These are phyloP conservation scores for Trachurus trachurus DNA, from an alignment of 2,797 vertebrate species.

Conservation along the genomic window DNA sequence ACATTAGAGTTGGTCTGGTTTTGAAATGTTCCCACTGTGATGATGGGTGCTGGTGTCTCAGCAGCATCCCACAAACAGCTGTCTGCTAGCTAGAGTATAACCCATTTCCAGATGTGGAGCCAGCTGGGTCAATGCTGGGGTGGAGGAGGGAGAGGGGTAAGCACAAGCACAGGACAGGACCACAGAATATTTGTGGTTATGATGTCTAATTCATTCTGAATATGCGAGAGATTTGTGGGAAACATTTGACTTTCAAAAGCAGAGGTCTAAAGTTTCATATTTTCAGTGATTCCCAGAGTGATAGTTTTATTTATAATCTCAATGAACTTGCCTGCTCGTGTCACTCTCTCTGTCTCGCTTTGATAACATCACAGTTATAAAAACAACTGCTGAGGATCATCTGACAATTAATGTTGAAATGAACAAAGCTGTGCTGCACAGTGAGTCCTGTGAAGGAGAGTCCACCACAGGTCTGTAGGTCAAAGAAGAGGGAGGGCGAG, in stretches of 20 bases:
- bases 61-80: conserved; percentile 57
- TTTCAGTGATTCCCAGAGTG: not conserved
- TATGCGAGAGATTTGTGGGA: not conserved
- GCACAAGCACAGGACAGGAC: not conserved
- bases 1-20: conserved; percentile 36
- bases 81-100: conserved; percentile 45
- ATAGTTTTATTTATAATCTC: not conserved
- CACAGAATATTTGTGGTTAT: conserved; percentile 4
- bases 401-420: conserved; percentile 5
- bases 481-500: conserved; percentile 60
- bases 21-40: conserved; percentile 56
- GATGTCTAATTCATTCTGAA: conserved; percentile 10
- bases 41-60: conserved; percentile 47
- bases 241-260: conserved; percentile 4
- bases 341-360: not conserved
- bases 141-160: not conserved
- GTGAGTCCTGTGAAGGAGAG: conserved; percentile 21
- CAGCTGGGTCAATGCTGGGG: conserved; percentile 43
- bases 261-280: not conserved
- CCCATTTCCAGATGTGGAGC: conserved; percentile 60
- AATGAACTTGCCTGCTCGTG: not conserved
- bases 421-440: conserved; percentile 8
- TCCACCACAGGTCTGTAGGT: conserved; percentile 73
- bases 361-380: not conserved
- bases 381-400: not conserved